phyloP scores from a whole-genome alignment of 2,113 vertebrate genomes.

The Phrynosoma platyrhinos region DNA sequence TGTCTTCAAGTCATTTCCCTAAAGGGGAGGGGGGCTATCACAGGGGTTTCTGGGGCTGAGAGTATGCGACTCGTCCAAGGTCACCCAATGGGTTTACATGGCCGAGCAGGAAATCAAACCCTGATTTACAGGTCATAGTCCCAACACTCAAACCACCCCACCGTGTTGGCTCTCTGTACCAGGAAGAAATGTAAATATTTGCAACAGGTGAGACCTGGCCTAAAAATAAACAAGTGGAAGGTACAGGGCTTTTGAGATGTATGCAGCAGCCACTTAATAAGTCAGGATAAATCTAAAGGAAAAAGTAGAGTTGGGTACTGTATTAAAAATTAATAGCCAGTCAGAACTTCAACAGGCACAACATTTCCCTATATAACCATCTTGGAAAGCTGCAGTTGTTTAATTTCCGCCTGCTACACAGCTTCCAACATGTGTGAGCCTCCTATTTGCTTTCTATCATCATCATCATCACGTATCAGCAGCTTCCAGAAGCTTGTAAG shows the following conservation, averaged over 20 bases:
- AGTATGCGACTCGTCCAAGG: too few species aligned
- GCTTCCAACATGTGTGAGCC: too few species aligned
- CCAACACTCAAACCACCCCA: too few species aligned
- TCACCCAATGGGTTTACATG: too few species aligned
- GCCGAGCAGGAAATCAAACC: too few species aligned
- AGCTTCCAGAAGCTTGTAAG: background rate
- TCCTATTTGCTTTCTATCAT: background rate
- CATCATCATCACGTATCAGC: background rate
- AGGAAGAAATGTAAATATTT: background rate
- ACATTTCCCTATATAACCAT: too few species aligned
- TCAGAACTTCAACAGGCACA: background rate
- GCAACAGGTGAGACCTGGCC: too few species aligned
- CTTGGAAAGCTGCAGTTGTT: background rate
- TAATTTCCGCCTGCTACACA: background rate
- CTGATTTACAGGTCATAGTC: too few species aligned
- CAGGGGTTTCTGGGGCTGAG: too few species aligned
- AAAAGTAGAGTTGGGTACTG: background rate
- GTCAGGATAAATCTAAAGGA: background rate
- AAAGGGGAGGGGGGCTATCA: too few species aligned
- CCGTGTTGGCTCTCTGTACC: too few species aligned
- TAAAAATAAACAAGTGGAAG: background rate
- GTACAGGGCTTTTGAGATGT: background rate
- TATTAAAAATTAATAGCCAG: background rate
- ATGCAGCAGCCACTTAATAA: background rate
- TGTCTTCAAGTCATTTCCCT: too few species aligned